Evolutionary conservation across 2,888 invertebrate species (phyloP).

Genomic region (Gandaritis pyraliata): DNA sequence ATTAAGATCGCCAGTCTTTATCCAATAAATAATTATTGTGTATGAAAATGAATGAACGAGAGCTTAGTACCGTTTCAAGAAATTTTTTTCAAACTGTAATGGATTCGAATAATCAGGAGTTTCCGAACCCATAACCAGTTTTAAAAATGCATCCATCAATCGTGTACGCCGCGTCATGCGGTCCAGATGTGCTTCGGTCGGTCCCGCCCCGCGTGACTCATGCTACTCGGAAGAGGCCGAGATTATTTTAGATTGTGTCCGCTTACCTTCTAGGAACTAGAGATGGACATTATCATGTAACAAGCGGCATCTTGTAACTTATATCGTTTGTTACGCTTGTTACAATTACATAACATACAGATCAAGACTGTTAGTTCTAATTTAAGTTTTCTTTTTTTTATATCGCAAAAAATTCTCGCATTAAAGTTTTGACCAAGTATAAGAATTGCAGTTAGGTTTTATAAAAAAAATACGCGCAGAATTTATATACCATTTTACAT

Average conservation of each 20-base stretch:
- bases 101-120: not conserved
- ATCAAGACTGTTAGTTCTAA: not conserved
- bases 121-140: constrained; percentile 25
- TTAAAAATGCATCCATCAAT: constrained; percentile 38
- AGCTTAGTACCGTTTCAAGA: no score
- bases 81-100: not conserved
- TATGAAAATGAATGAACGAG: no score
- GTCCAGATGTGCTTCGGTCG: constrained; percentile 77
- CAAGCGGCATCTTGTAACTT: not conserved
- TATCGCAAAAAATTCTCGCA: no score
- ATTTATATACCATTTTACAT: no score
- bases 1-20: no score
- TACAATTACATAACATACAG: not conserved
- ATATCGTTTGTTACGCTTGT: not conserved
- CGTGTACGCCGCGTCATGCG: constrained; percentile 49
- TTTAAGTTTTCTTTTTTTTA: no score
- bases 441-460: no score
- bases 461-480: no score
- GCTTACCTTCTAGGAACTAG: constrained; percentile 73
- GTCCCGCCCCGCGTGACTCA: constrained; percentile 79
- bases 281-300: constrained; percentile 1
- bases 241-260: constrained; percentile 83
- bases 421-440: no score
- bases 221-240: constrained; percentile 78
- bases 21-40: no score